phyloP scores from a whole-genome alignment of 2,888 invertebrate genomes.

The Dynastes maya region DNA sequence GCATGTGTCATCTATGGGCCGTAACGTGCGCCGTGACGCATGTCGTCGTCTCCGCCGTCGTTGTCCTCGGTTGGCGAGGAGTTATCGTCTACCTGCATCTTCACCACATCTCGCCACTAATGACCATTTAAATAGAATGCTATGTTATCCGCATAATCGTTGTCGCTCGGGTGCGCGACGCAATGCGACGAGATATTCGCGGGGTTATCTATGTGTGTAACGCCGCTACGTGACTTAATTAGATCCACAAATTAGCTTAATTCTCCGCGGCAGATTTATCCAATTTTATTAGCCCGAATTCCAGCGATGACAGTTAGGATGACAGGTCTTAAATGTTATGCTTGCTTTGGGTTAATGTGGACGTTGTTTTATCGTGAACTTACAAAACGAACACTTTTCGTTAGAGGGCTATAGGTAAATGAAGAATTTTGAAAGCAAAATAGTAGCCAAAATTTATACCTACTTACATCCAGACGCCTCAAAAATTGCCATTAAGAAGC shows the following conservation, averaged over 20 bases:
- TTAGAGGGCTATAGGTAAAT: too few relatives aligned
- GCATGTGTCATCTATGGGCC: conserved; percentile 69
- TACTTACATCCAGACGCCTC: too few relatives aligned
- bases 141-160: conserved; percentile 58
- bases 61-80: conserved; percentile 35
- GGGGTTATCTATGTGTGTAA: conserved; percentile 29
- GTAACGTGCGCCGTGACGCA: conserved; percentile 69
- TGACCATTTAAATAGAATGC: conserved; percentile 66
- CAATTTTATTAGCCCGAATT: conserved; percentile 39
- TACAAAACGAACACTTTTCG: too few relatives aligned
- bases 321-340: conserved; percentile 8
- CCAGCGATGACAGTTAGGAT: conserved; percentile 26
- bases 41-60: conserved; percentile 63
- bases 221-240: conserved; percentile 50
- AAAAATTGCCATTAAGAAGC: too few relatives aligned
- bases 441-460: too few relatives aligned
- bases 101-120: conserved; percentile 61
- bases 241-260: conserved; percentile 48
- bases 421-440: too few relatives aligned
- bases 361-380: too few relatives aligned
- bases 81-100: conserved; percentile 60
- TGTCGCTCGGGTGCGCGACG: background rate
- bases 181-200: conserved; percentile 18
- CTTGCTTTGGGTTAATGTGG: background rate
- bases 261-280: conserved; percentile 47